Conservation (phyloP, 1,140 invertebrate species). For the Bombyx mandarina region DNA sequence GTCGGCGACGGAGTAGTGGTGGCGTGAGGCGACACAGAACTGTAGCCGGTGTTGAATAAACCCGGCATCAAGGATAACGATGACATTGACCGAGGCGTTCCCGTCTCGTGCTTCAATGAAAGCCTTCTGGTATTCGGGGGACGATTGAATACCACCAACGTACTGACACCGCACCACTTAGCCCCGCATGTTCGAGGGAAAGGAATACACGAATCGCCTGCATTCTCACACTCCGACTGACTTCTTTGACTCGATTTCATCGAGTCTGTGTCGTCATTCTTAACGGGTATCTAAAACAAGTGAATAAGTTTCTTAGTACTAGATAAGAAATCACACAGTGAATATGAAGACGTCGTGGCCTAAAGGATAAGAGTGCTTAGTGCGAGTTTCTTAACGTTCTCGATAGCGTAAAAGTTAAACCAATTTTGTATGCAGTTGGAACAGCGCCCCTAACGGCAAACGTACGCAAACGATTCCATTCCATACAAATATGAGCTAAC, state of each 20-base stretch:
- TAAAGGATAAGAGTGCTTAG: too few species aligned
- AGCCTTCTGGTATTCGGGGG: conserved; percentile 81
- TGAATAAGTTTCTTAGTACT: too few species aligned
- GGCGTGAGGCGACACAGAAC: conserved; percentile 66
- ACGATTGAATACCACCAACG: conserved; percentile 88
- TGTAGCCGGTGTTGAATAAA: conserved; percentile 45
- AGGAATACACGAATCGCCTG: conserved; percentile 87
- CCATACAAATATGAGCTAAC: too few species aligned
- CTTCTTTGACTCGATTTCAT: conserved; percentile 62
- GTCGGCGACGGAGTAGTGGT: conserved; percentile 68
- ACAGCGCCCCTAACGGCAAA: too few species aligned
- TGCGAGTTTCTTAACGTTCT: too few species aligned
- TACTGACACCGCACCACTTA: conserved; percentile 89
- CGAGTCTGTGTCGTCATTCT: conserved; percentile 59
- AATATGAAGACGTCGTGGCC: too few species aligned
- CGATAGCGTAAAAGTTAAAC: too few species aligned
- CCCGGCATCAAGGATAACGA: conserved; percentile 56
- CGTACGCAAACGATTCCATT: too few species aligned
- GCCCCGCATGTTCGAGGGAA: conserved; percentile 95
- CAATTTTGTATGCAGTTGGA: too few species aligned
- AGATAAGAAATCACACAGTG: too few species aligned
- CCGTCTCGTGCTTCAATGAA: conserved; percentile 76
- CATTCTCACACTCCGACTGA: conserved; percentile 58
- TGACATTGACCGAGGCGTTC: conserved; percentile 77
- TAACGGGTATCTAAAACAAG: conserved; percentile 54